Conservation (phyloP, 2,113 vertebrate genomes). For the Ageneiosus marmoratus region DNA sequence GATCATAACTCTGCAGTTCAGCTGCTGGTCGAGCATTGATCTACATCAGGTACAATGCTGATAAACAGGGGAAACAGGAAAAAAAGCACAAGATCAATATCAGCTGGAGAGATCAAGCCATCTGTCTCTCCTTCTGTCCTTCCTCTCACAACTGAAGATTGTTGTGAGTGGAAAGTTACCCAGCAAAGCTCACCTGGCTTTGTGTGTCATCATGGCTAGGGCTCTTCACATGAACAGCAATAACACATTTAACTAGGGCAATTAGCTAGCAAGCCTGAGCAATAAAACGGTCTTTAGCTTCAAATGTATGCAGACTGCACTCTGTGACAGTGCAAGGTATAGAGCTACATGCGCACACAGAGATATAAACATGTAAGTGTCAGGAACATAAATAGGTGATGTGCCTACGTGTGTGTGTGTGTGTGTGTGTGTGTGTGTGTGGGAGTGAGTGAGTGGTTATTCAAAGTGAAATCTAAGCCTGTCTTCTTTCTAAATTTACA, state of each 20-base stretch:
- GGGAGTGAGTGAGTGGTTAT: background rate
- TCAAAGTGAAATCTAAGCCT: background rate
- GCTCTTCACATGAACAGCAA: slow-evolving; percentile 59
- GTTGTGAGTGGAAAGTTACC: slow-evolving; percentile 75
- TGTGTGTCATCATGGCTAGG: slow-evolving; percentile 46
- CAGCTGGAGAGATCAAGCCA: background rate
- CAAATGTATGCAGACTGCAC: slow-evolving; percentile 31
- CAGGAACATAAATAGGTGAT: background rate
- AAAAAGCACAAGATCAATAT: background rate
- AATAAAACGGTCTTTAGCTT: slow-evolving; percentile 54
- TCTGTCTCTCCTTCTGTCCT: background rate
- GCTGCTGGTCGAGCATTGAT: background rate
- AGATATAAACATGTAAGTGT: slow-evolving; percentile 5
- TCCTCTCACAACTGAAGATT: slow-evolving; percentile 67
- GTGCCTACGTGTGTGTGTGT: background rate
- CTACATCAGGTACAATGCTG: background rate
- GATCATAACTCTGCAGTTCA: background rate
- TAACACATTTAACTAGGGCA: slow-evolving; percentile 57
- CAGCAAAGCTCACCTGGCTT: slow-evolving; percentile 44
- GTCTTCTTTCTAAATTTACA: background rate
- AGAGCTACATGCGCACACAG: slow-evolving; percentile 27
- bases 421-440: background rate
- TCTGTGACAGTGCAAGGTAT: slow-evolving; percentile 7
- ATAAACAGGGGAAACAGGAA: background rate
- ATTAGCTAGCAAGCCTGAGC: slow-evolving; percentile 44